Conservation (phyloP, 2,113 vertebrate genomes). For the Apteryx mantelli region DNA sequence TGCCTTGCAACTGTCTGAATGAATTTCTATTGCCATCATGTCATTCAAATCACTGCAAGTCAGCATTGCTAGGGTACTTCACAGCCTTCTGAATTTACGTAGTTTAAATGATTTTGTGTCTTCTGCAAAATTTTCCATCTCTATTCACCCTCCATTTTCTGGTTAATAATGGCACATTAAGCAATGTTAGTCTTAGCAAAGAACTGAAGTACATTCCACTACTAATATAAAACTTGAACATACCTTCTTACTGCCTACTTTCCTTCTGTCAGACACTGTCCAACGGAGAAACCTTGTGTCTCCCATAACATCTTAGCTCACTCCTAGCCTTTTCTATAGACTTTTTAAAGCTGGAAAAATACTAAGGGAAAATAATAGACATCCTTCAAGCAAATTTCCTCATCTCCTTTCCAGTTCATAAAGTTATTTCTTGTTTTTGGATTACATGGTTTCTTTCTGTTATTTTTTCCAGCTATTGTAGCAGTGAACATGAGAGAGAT, state of each 20-base stretch:
- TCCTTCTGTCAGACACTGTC: not conserved
- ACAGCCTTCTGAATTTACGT: not conserved
- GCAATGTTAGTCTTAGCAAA: not conserved
- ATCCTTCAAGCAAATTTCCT: not conserved
- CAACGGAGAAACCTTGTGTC: not conserved
- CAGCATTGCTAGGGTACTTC: not conserved
- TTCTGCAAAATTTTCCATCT: not conserved
- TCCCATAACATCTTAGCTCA: not conserved
- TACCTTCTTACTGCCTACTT: not conserved
- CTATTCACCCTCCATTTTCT: not conserved
- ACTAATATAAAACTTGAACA: not conserved
- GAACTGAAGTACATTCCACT: not conserved
- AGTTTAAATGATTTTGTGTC: not conserved
- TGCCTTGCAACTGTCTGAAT: not conserved
- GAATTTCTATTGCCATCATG: not conserved
- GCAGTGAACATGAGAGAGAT: not conserved
- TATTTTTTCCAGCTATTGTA: not conserved
- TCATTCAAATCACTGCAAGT: not conserved
- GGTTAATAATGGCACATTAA: slow-evolving; percentile 13
- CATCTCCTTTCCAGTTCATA: not conserved
- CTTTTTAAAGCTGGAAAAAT: not conserved
- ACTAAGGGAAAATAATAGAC: not conserved
- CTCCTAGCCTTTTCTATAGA: not conserved
- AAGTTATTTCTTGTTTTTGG: not conserved
- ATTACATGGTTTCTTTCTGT: not conserved